A percentile compares a stretch with the other conserved stretches of the same genome.
These are phyloP conservation scores for Siniperca knerii DNA, from an alignment of 2,113 vertebrate species.

Conservation along the genomic window DNA sequence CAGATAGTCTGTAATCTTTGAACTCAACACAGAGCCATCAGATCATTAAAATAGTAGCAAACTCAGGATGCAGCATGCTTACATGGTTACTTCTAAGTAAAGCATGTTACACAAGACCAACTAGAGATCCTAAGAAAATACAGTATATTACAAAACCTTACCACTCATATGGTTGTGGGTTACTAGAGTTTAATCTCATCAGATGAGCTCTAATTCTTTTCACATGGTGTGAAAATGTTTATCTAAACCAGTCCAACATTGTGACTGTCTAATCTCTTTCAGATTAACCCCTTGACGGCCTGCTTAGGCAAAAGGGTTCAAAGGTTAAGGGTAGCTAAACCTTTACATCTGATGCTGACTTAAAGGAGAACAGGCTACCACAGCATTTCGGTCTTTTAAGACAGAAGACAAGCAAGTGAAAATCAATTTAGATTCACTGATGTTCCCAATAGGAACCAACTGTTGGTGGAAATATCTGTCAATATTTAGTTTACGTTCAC, in stretches of 20 bases:
- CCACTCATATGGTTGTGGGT: background rate
- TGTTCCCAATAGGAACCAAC: constrained; percentile 1
- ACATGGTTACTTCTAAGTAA: background rate
- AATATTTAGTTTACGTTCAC: constrained; percentile 34
- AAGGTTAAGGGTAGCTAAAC: constrained; percentile 40
- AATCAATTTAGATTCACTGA: constrained; percentile 28
- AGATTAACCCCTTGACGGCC: constrained; percentile 54
- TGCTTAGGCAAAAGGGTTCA: constrained; percentile 1
- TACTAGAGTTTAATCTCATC: constrained; percentile 25
- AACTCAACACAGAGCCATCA: constrained; percentile 15
- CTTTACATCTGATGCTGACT: constrained; percentile 20
- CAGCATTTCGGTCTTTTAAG: background rate
- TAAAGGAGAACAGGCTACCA: constrained; percentile 1
- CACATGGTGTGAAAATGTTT: constrained; percentile 34
- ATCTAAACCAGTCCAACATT: background rate
- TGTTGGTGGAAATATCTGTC: constrained; percentile 18
- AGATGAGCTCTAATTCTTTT: constrained; percentile 17
- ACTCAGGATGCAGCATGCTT: background rate
- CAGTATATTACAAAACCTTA: background rate
- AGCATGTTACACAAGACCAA: constrained; percentile 13
- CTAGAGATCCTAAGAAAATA: background rate
- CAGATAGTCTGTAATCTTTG: constrained; percentile 41
- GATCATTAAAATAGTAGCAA: constrained; percentile 22
- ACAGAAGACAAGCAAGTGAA: background rate
- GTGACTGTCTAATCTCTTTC: constrained; percentile 19